A percentile compares a stretch with the other conserved stretches of the same genome.
Evolutionary conservation across 1,140 invertebrate species (phyloP).

Genomic region (Cydia amplana): DNA sequence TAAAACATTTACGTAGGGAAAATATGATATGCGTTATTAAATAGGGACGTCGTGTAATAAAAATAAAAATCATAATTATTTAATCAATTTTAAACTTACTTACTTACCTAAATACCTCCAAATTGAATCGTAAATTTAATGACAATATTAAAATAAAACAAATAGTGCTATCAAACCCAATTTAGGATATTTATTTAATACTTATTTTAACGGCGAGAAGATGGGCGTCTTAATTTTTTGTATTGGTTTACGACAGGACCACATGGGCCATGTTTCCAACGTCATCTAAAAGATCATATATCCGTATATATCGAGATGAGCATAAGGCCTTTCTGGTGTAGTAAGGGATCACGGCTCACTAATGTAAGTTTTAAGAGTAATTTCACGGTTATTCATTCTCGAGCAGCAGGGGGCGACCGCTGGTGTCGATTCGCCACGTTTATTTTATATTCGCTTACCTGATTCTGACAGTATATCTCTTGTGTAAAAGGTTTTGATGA

Average conservation of each 20-base stretch:
- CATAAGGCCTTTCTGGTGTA: not conserved
- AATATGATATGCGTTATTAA: no score
- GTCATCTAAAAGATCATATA: not conserved
- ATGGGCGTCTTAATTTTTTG: slow-evolving; percentile 58
- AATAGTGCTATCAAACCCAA: slow-evolving; percentile 58
- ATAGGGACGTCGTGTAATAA: no score
- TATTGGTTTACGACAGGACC: slow-evolving; percentile 66
- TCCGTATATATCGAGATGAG: not conserved
- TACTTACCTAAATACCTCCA: slow-evolving; percentile 34
- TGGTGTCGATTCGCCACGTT: slow-evolving; percentile 25
- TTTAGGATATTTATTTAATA: slow-evolving; percentile 54
- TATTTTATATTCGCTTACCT: slow-evolving; percentile 15
- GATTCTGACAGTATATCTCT: not conserved
- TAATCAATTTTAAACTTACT: not conserved
- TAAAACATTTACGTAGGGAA: no score
- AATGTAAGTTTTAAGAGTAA: slow-evolving; percentile 76
- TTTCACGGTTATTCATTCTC: slow-evolving; percentile 74
- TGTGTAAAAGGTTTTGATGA: slow-evolving; percentile 1
- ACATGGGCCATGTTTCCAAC: slow-evolving; percentile 52
- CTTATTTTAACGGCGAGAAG: slow-evolving; percentile 40
- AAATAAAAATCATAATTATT: not conserved
- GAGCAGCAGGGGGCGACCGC: slow-evolving; percentile 54
- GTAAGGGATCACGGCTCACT: slow-evolving; percentile 62
- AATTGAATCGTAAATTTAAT: slow-evolving; percentile 47
- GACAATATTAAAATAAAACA: slow-evolving; percentile 62